Evolutionary conservation across 2,797 vertebrate genomes (phyloP).

Genomic region (Tolypeutes matacus): DNA sequence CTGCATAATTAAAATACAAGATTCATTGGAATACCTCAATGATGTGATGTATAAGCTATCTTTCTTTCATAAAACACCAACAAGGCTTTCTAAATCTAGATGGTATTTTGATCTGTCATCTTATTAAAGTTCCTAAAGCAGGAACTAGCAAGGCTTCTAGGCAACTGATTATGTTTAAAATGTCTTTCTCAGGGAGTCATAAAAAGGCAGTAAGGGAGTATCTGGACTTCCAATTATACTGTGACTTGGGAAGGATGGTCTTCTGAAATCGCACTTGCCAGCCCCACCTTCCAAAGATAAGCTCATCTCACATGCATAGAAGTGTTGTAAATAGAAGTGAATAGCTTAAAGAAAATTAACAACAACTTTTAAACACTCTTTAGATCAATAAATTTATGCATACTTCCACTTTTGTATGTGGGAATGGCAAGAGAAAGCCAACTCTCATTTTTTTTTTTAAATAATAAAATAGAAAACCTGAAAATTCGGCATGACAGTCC

Average conservation of each 20-base stretch:
- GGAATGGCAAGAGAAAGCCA: neutral
- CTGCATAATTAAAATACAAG: slow-evolving; percentile 54
- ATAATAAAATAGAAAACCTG: slow-evolving; percentile 12
- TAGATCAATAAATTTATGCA: neutral
- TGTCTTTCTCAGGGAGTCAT: accelerated
- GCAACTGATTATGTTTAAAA: slow-evolving; percentile 40
- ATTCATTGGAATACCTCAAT: neutral
- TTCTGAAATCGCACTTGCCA: neutral
- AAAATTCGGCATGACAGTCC: neutral
- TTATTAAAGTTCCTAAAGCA: slow-evolving; percentile 60
- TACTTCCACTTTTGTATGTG: neutral
- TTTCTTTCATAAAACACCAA: slow-evolving; percentile 38
- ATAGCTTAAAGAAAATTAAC: neutral
- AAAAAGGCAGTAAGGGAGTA: slow-evolving; percentile 49
- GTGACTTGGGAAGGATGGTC: neutral
- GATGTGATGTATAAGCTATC: neutral
- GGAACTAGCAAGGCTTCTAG: slow-evolving; percentile 58
- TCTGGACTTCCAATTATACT: neutral
- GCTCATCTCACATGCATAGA: slow-evolving; percentile 33
- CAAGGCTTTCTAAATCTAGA: slow-evolving; percentile 57
- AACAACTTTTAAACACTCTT: neutral
- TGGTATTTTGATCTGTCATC: slow-evolving; percentile 28
- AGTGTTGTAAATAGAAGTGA: neutral
- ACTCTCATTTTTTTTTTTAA: neutral
- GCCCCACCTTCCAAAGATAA: neutral